Percentiles rank a stretch among this genome's conserved stretches.
These are phyloP conservation scores for Leptobrachium ailaonicum DNA, from an alignment of 2,113 vertebrate species.

Conservation along the genomic window DNA sequence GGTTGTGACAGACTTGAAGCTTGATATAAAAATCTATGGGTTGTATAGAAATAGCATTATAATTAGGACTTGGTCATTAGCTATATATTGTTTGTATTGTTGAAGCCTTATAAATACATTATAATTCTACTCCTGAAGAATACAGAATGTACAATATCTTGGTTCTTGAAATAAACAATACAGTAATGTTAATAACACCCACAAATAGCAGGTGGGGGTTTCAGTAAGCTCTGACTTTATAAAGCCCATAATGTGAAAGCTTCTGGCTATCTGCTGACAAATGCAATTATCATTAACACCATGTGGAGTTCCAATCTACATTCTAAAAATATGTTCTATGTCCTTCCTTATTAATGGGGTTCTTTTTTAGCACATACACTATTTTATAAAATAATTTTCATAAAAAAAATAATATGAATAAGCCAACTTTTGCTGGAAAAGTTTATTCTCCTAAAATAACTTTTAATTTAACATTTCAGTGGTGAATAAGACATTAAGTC, in stretches of 20 bases:
- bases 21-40: not conserved
- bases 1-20: not conserved
- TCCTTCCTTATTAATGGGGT: not conserved
- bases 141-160: not conserved
- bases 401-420: too few relatives aligned
- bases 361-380: constrained; percentile 3
- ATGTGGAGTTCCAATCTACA: constrained; percentile 17
- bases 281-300: constrained; percentile 47
- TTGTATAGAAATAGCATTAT: not conserved
- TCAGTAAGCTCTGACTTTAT: constrained; percentile 22
- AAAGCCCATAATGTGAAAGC: constrained; percentile 34
- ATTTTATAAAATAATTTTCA: too few relatives aligned
- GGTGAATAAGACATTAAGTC: too few relatives aligned
- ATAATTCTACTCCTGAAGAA: constrained; percentile 22
- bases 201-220: constrained; percentile 34
- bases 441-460: too few relatives aligned
- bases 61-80: too few relatives aligned
- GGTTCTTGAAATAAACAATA: constrained; percentile 6
- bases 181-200: constrained; percentile 27
- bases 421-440: too few relatives aligned
- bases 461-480: too few relatives aligned
- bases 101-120: not conserved
- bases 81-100: too few relatives aligned
- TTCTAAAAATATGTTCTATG: constrained; percentile 32
- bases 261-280: constrained; percentile 41